Evolutionary conservation across 2,797 vertebrate species (phyloP).

Genomic region (Orientallactaga sibirica): DNA sequence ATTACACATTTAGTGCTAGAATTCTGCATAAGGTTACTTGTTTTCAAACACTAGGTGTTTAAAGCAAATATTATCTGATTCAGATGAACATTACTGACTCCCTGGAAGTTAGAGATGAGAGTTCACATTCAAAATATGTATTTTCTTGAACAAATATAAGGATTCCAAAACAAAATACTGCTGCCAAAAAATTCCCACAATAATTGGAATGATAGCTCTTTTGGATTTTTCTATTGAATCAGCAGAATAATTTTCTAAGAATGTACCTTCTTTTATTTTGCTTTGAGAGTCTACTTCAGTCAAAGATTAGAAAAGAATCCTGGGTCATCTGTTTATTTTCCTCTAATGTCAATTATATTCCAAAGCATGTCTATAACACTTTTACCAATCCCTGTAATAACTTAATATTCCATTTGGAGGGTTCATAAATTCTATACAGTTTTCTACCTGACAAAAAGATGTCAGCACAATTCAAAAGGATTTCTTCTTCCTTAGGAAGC

Average conservation of each 20-base stretch:
- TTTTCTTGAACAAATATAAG: not conserved
- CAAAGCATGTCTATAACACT: not conserved
- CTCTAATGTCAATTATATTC: not conserved
- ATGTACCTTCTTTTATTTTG: not conserved
- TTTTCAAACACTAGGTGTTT: not conserved
- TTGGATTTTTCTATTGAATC: not conserved
- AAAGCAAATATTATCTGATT: not conserved
- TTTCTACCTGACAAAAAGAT: not conserved
- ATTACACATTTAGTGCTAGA: not conserved
- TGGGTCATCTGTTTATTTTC: not conserved
- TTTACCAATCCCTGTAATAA: not conserved
- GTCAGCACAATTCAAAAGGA: not conserved
- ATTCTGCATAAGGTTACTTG: not conserved
- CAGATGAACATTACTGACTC: not conserved
- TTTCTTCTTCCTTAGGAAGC: not conserved
- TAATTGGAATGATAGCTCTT: not conserved
- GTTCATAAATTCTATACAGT: not conserved
- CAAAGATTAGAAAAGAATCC: not conserved
- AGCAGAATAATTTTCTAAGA: constrained; percentile 9
- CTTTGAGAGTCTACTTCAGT: not conserved
- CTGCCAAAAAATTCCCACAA: not conserved
- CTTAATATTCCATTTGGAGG: not conserved
- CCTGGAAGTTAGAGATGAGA: not conserved
- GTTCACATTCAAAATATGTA: not conserved
- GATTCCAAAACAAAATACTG: not conserved